Conservation (phyloP, 2,797 vertebrate species). For the Poeciliopsis presidionis region DNA sequence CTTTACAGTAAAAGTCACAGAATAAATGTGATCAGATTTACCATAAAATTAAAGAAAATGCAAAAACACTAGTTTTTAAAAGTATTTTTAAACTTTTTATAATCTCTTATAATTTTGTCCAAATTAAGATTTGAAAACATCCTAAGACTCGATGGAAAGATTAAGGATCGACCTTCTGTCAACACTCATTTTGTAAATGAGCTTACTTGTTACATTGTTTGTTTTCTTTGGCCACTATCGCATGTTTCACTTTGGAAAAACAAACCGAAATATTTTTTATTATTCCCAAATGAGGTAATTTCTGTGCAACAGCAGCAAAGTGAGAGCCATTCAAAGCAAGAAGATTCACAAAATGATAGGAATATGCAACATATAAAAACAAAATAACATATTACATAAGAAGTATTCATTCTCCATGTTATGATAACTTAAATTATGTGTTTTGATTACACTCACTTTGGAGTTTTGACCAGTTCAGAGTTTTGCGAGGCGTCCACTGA, state of each 20-base stretch:
- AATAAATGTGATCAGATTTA: too few relatives aligned
- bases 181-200: neutral
- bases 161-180: neutral
- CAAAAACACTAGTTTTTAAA: too few relatives aligned
- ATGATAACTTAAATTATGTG: neutral
- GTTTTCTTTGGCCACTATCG: neutral
- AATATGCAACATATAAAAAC: neutral
- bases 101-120: too few relatives aligned
- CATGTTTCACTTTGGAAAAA: neutral
- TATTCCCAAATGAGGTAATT: neutral
- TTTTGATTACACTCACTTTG: constrained; percentile 82
- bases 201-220: neutral
- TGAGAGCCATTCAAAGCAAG: neutral
- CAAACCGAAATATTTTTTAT: neutral
- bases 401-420: neutral
- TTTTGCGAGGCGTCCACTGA: constrained; percentile 85
- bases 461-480: constrained; percentile 92
- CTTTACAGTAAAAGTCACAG: too few relatives aligned
- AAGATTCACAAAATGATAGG: neutral
- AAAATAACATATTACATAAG: neutral
- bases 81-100: too few relatives aligned
- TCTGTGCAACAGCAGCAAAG: neutral
- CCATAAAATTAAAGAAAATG: too few relatives aligned
- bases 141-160: neutral
- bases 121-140: neutral